A percentile compares a stretch with the other conserved stretches of the same genome.
phyloP scores from a whole-genome alignment of 2,113 vertebrate species.

The Myxocyprinus asiaticus region DNA sequence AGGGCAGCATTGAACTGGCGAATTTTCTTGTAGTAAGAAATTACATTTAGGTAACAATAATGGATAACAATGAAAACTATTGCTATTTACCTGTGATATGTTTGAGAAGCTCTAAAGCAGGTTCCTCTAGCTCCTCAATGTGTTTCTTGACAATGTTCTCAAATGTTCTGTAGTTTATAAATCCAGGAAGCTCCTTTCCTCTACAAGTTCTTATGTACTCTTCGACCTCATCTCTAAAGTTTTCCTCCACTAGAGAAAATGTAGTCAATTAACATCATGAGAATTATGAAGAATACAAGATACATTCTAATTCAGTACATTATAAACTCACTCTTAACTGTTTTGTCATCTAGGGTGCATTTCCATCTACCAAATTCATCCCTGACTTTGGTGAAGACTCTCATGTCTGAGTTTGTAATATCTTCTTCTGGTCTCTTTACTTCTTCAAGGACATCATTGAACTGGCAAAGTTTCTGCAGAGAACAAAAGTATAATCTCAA shows the following conservation, averaged over 20 bases:
- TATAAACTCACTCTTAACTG: conserved; percentile 56
- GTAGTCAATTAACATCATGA: conserved; percentile 21
- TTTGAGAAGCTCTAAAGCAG: conserved; percentile 60
- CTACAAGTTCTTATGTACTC: conserved; percentile 62
- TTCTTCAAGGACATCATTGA: conserved; percentile 62
- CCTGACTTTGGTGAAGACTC: conserved; percentile 69
- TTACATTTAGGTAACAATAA: too few species aligned
- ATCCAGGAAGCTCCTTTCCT: conserved; percentile 74
- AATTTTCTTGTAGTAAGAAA: too few species aligned
- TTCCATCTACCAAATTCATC: conserved; percentile 64
- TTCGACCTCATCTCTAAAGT: not conserved
- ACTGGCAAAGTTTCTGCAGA: conserved; percentile 71
- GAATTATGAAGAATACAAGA: not conserved
- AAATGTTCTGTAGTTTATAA: conserved; percentile 72
- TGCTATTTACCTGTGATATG: not conserved
- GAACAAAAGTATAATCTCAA: not conserved
- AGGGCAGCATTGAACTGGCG: too few species aligned
- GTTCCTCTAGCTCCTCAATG: conserved; percentile 63
- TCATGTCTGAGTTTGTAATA: not conserved
- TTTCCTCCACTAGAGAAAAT: conserved; percentile 58
- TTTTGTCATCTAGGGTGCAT: fast-evolving
- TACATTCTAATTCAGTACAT: too few species aligned
- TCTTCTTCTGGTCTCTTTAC: conserved; percentile 65
- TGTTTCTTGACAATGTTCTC: conserved; percentile 69
- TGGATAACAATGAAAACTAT: too few species aligned